These are phyloP conservation scores for Aradus depressus DNA, from an alignment of 2,888 invertebrate genomes.

Conservation along the genomic window DNA sequence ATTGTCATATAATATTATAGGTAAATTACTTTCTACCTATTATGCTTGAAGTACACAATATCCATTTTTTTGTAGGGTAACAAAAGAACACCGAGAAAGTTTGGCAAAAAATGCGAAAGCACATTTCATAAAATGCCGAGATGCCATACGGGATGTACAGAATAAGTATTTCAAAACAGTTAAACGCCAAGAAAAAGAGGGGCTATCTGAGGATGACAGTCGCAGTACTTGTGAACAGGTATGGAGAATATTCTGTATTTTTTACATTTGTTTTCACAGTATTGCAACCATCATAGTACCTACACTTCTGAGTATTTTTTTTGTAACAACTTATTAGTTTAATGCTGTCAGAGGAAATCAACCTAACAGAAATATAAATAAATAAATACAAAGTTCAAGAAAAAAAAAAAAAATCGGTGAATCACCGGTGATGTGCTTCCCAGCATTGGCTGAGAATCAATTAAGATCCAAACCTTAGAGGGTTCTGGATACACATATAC, in stretches of 20 bases:
- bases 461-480: no score
- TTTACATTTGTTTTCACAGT: background rate
- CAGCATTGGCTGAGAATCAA: no score
- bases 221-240: constrained; percentile 50
- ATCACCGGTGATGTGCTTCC: no score
- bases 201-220: constrained; percentile 57
- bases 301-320: background rate
- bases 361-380: no score
- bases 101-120: constrained; percentile 79
- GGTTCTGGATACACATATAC: no score
- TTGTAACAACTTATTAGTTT: background rate
- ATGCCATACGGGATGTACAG: constrained; percentile 62
- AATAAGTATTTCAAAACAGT: constrained; percentile 57
- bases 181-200: constrained; percentile 55
- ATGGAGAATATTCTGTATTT: constrained; percentile 17
- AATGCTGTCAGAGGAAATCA: no score
- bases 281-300: background rate
- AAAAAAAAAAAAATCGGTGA: no score
- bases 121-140: constrained; percentile 66
- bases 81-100: constrained; percentile 82
- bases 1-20: background rate
- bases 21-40: background rate
- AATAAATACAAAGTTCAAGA: no score
- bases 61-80: constrained; percentile 50
- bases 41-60: background rate